Base-by-base conservation (phyloP, 2,888 invertebrate species). In the Nowickia ferox region DNA sequence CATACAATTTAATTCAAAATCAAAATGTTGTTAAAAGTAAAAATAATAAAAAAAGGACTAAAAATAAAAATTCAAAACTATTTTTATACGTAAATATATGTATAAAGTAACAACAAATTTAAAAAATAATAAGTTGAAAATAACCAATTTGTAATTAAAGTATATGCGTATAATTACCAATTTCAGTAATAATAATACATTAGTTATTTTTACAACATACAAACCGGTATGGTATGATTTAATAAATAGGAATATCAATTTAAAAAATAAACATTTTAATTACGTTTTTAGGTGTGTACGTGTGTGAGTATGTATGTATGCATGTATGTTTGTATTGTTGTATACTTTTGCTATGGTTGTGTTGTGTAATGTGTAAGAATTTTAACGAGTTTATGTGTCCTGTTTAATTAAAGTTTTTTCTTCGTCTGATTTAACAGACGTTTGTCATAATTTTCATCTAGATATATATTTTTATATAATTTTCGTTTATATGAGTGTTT, bases 61-160 rank as follows among this genome's bases (percentile, higher is more conserved):
- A 65, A 79, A 72, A 59, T 86, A 79, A 82, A 59, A 76, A 81
- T 81, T 84, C 61, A 77, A 72, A 81, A 72, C 66, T 77, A 85
- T 66, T 6, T 59, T 69, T 30, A 30, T 30, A 61, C 38, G 68
- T 61, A 69, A 76, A 74, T 6, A 30, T 30, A 30, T 30, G 61
- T 68, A 82, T 19, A 76, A 65, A 44, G 42, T 81, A 85, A 85
- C 85, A 85, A 85, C 83, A 72, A 61, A 72, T 79, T 75, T 57
- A 79, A 75, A 75, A 69, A 48, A 81, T n/a, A 42, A 76, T 13
- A 71, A 66, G 51, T 42, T 42, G 30, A 59, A 65, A 51, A 48
- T 51, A 83, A 83, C 66, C 77, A 83, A 71, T 19, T 30, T 30
- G 30, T 38, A 53, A 57, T 38, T 38, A 59, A 13, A 59, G 51